These are phyloP conservation scores for Ophthalmolycus amberensis DNA, from an alignment of 2,113 vertebrate species.

Conservation along the genomic window DNA sequence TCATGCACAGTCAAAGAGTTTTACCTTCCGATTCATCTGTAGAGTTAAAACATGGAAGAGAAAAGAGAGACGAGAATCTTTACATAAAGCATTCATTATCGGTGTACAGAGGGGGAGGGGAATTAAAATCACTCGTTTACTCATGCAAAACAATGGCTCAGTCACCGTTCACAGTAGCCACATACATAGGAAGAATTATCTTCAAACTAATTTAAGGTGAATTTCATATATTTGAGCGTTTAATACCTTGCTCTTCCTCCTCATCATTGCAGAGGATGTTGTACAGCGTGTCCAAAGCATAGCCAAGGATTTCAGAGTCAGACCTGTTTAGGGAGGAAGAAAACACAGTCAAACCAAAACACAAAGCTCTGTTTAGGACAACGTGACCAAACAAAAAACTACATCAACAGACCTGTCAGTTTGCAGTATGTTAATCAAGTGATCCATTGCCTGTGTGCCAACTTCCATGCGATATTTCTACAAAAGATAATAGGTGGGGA, in stretches of 20 bases:
- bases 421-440: constrained; percentile 93
- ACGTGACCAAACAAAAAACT: not conserved
- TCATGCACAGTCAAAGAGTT: constrained; percentile 83
- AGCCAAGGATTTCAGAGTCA: constrained; percentile 98
- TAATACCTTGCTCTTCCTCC: constrained; percentile 94
- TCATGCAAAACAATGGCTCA: constrained; percentile 48
- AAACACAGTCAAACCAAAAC: not conserved
- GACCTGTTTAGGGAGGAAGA: constrained; percentile 79
- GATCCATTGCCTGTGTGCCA: constrained; percentile 94
- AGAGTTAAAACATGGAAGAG: constrained; percentile 86
- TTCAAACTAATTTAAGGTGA: not conserved
- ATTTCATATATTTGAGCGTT: not conserved
- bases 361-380: not conserved
- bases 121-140: constrained; percentile 33
- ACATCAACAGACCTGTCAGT: constrained; percentile 89
- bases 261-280: constrained; percentile 97
- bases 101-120: constrained; percentile 28
- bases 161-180: constrained; percentile 2
- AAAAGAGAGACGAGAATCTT: constrained; percentile 83
- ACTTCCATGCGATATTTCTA: constrained; percentile 98
- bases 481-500: not conserved
- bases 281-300: constrained; percentile 97
- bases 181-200: constrained; percentile 12
- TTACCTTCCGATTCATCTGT: constrained; percentile 99
- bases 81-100: constrained; percentile 52